Percentiles rank a stretch among this genome's conserved stretches.
Conservation (phyloP, 2,888 invertebrate species). For the Platerodrilus igneus region DNA sequence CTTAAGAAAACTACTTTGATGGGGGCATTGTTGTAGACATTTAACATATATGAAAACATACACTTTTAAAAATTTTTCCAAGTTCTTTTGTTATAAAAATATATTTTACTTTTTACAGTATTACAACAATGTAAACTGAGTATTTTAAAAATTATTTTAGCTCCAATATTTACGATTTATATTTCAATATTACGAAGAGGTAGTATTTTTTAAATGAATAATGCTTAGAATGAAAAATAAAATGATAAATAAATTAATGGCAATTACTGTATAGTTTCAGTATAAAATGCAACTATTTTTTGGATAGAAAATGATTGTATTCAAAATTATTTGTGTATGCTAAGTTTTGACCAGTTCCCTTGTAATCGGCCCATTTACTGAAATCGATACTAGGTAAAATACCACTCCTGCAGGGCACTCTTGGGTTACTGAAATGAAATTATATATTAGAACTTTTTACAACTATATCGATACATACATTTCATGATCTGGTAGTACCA, state of each 20-base stretch:
- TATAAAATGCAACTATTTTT: slow-evolving; percentile 22
- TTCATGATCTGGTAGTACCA: slow-evolving; percentile 90
- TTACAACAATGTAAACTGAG: too few relatives aligned
- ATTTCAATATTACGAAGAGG: too few relatives aligned
- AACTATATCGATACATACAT: slow-evolving; percentile 60
- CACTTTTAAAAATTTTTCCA: too few relatives aligned
- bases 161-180: too few relatives aligned
- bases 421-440: slow-evolving; percentile 91
- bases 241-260: slow-evolving; percentile 18
- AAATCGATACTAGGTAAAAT: slow-evolving; percentile 83
- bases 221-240: too few relatives aligned
- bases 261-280: slow-evolving; percentile 21
- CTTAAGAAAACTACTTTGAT: too few relatives aligned
- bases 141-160: too few relatives aligned
- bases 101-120: too few relatives aligned
- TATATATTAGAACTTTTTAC: slow-evolving; percentile 10
- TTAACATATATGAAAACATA: too few relatives aligned
- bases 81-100: too few relatives aligned
- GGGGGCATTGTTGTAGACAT: too few relatives aligned
- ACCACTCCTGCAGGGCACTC: slow-evolving; percentile 86
- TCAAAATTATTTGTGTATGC: slow-evolving; percentile 58
- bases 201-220: too few relatives aligned
- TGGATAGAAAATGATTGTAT: slow-evolving; percentile 48
- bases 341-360: slow-evolving; percentile 30
- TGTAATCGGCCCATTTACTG: slow-evolving; percentile 82